Conservation (phyloP, 2,888 invertebrate genomes). For the Patella caerulea region DNA sequence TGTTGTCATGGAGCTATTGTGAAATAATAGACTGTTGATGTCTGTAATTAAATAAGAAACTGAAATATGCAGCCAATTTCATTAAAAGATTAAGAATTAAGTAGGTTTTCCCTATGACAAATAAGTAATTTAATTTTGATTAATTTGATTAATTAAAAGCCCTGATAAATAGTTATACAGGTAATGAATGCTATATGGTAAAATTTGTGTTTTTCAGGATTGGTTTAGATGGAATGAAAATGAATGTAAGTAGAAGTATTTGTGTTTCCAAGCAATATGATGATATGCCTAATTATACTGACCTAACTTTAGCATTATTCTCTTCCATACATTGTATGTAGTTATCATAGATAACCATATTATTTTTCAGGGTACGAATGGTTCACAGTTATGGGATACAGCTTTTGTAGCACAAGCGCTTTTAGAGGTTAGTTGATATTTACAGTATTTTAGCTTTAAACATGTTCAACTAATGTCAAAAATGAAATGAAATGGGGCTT, state of each 20-base stretch:
- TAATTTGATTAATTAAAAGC: too few species aligned
- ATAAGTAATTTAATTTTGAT: too few species aligned
- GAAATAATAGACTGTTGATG: too few species aligned
- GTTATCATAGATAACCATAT: neutral
- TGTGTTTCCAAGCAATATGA: neutral
- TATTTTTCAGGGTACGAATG: conserved; percentile 61
- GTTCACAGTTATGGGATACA: conserved; percentile 67
- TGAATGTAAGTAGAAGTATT: conserved; percentile 49
- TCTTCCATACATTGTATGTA: neutral
- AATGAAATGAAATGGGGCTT: too few species aligned
- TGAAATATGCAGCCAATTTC: too few species aligned
- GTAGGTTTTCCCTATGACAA: too few species aligned
- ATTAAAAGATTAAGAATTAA: too few species aligned
- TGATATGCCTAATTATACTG: neutral
- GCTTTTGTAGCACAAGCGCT: conserved; percentile 57
- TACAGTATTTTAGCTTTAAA: neutral
- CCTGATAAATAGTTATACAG: too few species aligned
- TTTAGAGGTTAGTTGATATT: conserved; percentile 44
- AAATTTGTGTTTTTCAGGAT: conserved; percentile 44
- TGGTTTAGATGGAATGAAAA: conserved; percentile 65
- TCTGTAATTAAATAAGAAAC: too few species aligned
- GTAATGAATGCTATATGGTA: too few species aligned
- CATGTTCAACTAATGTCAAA: too few species aligned
- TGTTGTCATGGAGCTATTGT: too few species aligned
- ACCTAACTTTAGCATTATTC: neutral